Evolutionary conservation across 2,797 vertebrate species (phyloP), one percentile per base, ranked within the genome.

Genomic region (Liasis olivaceus): DNA sequence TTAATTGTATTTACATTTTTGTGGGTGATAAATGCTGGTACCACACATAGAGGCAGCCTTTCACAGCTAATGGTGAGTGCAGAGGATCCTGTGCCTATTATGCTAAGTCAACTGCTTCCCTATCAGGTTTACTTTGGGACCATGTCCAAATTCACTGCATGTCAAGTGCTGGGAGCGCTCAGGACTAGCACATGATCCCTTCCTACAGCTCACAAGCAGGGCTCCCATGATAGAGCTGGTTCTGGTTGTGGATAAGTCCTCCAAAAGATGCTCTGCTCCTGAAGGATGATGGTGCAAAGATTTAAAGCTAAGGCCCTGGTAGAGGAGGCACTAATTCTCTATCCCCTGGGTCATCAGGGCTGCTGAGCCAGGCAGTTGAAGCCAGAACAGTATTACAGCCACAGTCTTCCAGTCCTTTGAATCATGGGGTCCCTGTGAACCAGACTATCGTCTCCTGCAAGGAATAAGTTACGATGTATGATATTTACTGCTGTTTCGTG

Each of bases 11-110:
- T 77, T 47, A 77, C 72, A 77, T 77, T 77, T 77, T 77, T 22
- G 26, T 22, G 56, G 51, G 54, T 66, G 87, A 15, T 89, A 28
- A 85, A 11, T 64, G 87, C 77, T 81, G 81, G 60, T 22, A 28
- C n/a, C 87, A 59, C 72, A 92, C 12, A 66, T n/a, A 22, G 31
- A 89, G 87, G 51, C 87, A 92, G 60, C 91, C 64, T 85, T 51
- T 64, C 47, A 60, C 26, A 81, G 87, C 77, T 89, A 92, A 92
- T 69, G 88, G 31, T 64, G 59, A 58, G 77, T 89, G 60, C 58
- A 77, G 59, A 89, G 22, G 60, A 85, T 36, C 85, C 91, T 59
- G n/a, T 42, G 7, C 14, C 6, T 26, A 62, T 31, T 88, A 66
- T 31, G 7, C 31, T 62, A 22, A 51, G 26, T 42, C 24, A 8